Conservation (phyloP, 2,797 vertebrate genomes). For the Alauda arvensis region DNA sequence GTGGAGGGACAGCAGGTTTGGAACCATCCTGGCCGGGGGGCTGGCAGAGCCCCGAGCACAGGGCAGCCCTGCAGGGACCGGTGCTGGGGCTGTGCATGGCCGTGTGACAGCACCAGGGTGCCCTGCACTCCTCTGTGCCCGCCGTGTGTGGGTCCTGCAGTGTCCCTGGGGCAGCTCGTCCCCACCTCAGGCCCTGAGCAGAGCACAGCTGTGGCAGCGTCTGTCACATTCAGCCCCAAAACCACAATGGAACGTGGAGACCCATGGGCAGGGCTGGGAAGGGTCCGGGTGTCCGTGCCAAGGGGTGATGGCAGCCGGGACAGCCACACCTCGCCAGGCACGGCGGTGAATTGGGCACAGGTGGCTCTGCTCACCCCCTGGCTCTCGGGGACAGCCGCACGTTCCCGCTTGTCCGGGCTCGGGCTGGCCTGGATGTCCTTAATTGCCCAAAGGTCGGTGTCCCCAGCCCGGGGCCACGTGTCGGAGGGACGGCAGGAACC, state of each 20-base stretch:
- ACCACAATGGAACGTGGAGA: fast-evolving
- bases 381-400: not conserved
- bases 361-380: fast-evolving
- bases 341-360: not conserved
- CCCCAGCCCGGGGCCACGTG: slow-evolving; percentile 39
- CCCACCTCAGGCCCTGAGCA: not conserved
- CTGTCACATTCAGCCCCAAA: not conserved
- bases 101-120: fast-evolving
- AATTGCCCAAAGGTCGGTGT: slow-evolving; percentile 49
- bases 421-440: slow-evolving; percentile 12
- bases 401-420: not conserved
- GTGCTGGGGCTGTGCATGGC: fast-evolving
- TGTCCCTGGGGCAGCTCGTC: not conserved
- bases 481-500: slow-evolving; percentile 31
- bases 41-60: not conserved
- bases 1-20: not conserved
- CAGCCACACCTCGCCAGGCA: fast-evolving
- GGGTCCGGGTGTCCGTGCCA: fast-evolving
- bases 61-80: not conserved
- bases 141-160: fast-evolving
- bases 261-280: fast-evolving
- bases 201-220: fast-evolving
- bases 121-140: not conserved
- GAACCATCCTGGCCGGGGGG: not conserved
- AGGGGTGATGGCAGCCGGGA: not conserved